Evolutionary conservation across 1,140 invertebrate genomes (phyloP), one percentile per base, ranked within the genome.

Genomic region (Brachionus koreanus): DNA sequence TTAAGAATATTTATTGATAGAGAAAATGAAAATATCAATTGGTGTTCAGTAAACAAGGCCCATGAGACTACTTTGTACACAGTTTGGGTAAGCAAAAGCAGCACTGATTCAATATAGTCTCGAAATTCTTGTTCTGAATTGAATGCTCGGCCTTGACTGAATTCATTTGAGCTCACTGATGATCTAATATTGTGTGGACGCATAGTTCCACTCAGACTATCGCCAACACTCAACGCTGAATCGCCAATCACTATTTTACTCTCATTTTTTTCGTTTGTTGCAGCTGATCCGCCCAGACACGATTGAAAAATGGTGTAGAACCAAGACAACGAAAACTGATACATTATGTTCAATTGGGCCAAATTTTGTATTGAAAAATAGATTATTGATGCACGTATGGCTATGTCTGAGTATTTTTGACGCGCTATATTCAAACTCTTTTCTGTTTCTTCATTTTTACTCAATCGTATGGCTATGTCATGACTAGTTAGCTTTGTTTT

Each of bases 321-420:
- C 87, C 87, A 88, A 23, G 85, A 83, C 12, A 89, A 83, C 6
- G 87, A 88, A 83, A 87, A 89, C 85, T 88, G 87, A 84, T 89
- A 89, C 87, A 88, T 88, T 39, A 87, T 86, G 82, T 88, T 86
- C 29, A 89, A 85, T 33, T 82, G 85, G 37, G 87, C 84, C 49
- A 89, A 84, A 82, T 88, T 87, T 49, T 87, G 86, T n/a, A 89
- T 65, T 0, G 87, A 86, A 86, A 88, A 88, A 83, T 88, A 89
- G n/a, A 89, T 69, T 7, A 87, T 86, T 13, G 87, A 85, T 19
- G 87, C 87, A 75, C 88, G 84, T 3, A 86, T 87, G 16, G 88
- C 88, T 52, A 89, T 87, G 10, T 87, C 85, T 29, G 88, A 82
- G 82, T 88, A 88, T 83, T 84, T 84, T 79, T 87, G 85, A 69